phyloP scores from a whole-genome alignment of 1,140 invertebrate genomes.

The Lanistes nyassanus region DNA sequence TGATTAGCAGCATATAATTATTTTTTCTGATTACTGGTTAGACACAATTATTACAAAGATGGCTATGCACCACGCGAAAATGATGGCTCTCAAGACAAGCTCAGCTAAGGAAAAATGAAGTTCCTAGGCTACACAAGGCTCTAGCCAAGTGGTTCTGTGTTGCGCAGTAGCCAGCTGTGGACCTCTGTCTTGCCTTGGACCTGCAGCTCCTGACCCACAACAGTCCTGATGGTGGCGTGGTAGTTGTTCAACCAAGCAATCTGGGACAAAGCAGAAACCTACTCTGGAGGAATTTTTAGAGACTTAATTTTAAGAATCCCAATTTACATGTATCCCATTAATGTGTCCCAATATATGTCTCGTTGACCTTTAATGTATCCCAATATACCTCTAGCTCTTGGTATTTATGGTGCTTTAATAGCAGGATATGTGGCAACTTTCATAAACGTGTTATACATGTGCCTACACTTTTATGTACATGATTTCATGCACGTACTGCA shows the following conservation, averaged over 20 bases:
- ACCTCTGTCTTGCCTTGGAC: slow-evolving; percentile 74
- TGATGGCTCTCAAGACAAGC: not conserved
- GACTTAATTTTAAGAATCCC: too few relatives aligned
- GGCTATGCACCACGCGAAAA: not conserved
- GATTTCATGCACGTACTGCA: not conserved
- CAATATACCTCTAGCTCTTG: too few relatives aligned
- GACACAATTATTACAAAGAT: not conserved
- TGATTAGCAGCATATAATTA: too few relatives aligned
- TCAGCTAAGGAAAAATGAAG: not conserved
- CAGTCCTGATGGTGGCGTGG: slow-evolving; percentile 77
- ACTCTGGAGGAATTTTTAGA: not conserved
- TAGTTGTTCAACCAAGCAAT: slow-evolving; percentile 82
- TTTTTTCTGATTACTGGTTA: too few relatives aligned
- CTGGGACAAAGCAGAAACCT: slow-evolving; percentile 64
- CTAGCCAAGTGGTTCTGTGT: slow-evolving; percentile 74
- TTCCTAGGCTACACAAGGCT: not conserved
- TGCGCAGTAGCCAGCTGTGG: slow-evolving; percentile 79
- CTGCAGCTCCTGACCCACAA: slow-evolving; percentile 77
- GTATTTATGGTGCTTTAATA: too few relatives aligned
- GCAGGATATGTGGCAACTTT: too few relatives aligned
- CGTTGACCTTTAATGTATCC: too few relatives aligned
- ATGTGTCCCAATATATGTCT: not conserved
- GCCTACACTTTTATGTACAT: too few relatives aligned
- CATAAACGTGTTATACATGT: too few relatives aligned
- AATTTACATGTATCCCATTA: not conserved